These are phyloP conservation scores for Tachycineta bicolor DNA, from an alignment of 2,113 vertebrate genomes.

Conservation along the genomic window DNA sequence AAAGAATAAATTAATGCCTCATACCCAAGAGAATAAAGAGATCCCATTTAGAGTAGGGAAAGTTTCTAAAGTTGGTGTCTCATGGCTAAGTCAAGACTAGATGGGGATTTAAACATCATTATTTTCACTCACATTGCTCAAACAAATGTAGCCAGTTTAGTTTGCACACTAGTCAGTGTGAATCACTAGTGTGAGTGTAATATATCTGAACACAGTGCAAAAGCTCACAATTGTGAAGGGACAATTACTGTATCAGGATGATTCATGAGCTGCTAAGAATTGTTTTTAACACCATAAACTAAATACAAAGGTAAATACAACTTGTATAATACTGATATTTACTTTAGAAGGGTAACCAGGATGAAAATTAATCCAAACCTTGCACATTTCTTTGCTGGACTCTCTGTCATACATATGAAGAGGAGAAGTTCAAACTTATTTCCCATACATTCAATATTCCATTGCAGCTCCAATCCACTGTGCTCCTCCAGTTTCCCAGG, in stretches of 20 bases:
- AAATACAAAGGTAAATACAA: background rate
- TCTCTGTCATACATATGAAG: rapidly evolving
- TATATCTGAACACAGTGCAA: background rate
- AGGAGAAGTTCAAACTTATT: background rate
- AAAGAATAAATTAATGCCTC: background rate
- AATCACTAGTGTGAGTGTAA: background rate
- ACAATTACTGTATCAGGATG: background rate
- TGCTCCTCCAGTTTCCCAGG: background rate
- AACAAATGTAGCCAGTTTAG: background rate
- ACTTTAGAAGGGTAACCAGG: background rate
- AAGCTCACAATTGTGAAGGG: background rate
- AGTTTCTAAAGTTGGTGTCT: background rate
- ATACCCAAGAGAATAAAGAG: background rate
- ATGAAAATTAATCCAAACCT: background rate
- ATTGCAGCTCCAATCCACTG: background rate
- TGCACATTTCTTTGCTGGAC: background rate
- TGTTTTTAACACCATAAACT: background rate
- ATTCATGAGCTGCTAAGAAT: background rate
- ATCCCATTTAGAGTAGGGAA: background rate
- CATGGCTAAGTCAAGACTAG: background rate
- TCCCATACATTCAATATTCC: background rate
- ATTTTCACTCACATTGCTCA: background rate
- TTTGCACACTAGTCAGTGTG: background rate
- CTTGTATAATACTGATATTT: background rate
- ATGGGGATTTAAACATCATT: background rate